These are phyloP conservation scores for Cololabis saira DNA, from an alignment of 2,113 vertebrate species.

Conservation along the genomic window DNA sequence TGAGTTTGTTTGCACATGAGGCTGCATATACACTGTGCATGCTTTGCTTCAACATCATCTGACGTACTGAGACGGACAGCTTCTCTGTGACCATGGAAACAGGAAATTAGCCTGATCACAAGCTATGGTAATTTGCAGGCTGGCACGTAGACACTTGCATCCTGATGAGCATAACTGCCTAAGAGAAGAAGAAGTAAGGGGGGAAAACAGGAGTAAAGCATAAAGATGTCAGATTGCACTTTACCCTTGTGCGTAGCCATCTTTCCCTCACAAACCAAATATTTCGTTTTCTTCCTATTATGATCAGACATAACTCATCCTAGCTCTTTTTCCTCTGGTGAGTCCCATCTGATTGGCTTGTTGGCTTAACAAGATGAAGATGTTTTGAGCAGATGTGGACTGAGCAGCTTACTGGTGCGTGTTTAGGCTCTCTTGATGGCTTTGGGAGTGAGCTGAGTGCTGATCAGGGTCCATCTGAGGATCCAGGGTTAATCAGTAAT, in stretches of 20 bases:
- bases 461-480: slow-evolving; percentile 44
- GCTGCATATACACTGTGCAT: slow-evolving; percentile 6
- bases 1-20: background rate
- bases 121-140: slow-evolving; percentile 33
- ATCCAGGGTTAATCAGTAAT: slow-evolving; percentile 62
- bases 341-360: slow-evolving; percentile 18
- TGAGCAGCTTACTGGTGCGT: slow-evolving; percentile 24
- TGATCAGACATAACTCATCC: background rate
- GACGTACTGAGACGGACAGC: slow-evolving; percentile 54
- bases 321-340: slow-evolving; percentile 3
- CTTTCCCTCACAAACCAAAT: background rate
- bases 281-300: background rate
- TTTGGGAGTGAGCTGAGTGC: slow-evolving; percentile 48
- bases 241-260: slow-evolving; percentile 10
- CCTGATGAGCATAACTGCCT: slow-evolving; percentile 35
- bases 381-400: slow-evolving; percentile 52
- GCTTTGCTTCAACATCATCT: slow-evolving; percentile 50
- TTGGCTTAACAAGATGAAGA: slow-evolving; percentile 23
- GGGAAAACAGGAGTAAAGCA: slow-evolving; percentile 4
- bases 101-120: slow-evolving; percentile 57
- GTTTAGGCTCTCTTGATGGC: slow-evolving; percentile 11
- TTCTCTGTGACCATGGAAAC: slow-evolving; percentile 70
- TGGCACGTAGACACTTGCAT: slow-evolving; percentile 44
- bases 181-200: background rate
- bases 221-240: slow-evolving; percentile 22